Conservation (phyloP, 2,797 vertebrate genomes). For the Anguilla pacifica region DNA sequence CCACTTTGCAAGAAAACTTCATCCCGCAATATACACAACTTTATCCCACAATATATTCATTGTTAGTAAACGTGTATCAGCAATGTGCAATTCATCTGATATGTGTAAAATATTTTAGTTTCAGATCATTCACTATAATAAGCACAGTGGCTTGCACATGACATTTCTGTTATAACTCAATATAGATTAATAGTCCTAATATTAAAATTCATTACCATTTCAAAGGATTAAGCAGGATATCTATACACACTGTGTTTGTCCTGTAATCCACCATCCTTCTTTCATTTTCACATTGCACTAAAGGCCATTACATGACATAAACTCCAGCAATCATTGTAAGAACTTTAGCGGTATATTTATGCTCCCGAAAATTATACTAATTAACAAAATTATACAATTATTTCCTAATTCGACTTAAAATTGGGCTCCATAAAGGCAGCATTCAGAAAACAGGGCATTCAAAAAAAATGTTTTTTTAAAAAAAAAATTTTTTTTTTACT, state of each 20-base stretch:
- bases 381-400: not conserved
- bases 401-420: not conserved
- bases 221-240: not conserved
- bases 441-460: not conserved
- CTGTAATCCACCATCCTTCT: not conserved
- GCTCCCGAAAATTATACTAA: not conserved
- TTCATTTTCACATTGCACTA: not conserved
- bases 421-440: not conserved
- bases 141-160: not conserved
- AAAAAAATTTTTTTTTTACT: not conserved
- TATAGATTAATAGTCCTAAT: not conserved
- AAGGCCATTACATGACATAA: not conserved
- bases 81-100: not conserved
- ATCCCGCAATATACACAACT: not conserved
- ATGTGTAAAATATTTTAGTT: no score
- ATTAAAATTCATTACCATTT: not conserved
- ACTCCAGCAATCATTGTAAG: not conserved
- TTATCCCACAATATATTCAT: not conserved
- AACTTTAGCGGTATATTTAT: not conserved
- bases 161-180: not conserved
- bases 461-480: not conserved
- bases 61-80: not conserved
- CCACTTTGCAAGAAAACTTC: not conserved
- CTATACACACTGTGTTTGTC: not conserved
- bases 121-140: no score